Percentiles rank a stretch among this genome's conserved stretches.
Conservation (phyloP, 2,113 vertebrate species). For the Hymenochirus boettgeri region DNA sequence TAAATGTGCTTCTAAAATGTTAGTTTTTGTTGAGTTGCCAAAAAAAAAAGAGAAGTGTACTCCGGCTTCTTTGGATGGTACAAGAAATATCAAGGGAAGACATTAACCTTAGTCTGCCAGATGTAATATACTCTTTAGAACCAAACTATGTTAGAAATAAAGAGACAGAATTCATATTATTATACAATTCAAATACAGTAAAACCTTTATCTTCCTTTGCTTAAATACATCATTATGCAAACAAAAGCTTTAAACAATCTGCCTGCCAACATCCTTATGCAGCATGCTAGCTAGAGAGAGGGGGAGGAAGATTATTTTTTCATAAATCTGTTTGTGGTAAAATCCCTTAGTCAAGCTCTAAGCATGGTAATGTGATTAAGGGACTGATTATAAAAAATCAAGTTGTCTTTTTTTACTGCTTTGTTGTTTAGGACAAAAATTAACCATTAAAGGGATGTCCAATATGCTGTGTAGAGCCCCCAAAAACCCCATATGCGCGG, state of each 20-base stretch:
- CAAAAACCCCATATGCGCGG: too few relatives aligned
- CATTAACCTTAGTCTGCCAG: background rate
- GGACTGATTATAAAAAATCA: too few relatives aligned
- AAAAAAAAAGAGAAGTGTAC: background rate
- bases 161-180: conserved; percentile 3
- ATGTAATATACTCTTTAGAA: background rate
- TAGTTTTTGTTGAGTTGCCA: background rate
- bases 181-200: background rate
- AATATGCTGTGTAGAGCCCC: too few relatives aligned
- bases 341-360: too few relatives aligned
- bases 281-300: background rate
- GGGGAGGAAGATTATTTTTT: too few relatives aligned
- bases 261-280: background rate
- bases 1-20: background rate
- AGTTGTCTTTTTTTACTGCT: too few relatives aligned
- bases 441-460: too few relatives aligned
- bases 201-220: conserved; percentile 2
- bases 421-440: too few relatives aligned
- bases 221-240: conserved; percentile 12
- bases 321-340: too few relatives aligned
- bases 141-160: background rate
- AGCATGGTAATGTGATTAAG: too few relatives aligned
- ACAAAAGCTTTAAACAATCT: conserved; percentile 15
- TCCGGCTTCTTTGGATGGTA: background rate
- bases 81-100: background rate